Percentiles rank a stretch among this genome's conserved stretches.
phyloP scores from a whole-genome alignment of 1,140 invertebrate species.

The Atta texana region DNA sequence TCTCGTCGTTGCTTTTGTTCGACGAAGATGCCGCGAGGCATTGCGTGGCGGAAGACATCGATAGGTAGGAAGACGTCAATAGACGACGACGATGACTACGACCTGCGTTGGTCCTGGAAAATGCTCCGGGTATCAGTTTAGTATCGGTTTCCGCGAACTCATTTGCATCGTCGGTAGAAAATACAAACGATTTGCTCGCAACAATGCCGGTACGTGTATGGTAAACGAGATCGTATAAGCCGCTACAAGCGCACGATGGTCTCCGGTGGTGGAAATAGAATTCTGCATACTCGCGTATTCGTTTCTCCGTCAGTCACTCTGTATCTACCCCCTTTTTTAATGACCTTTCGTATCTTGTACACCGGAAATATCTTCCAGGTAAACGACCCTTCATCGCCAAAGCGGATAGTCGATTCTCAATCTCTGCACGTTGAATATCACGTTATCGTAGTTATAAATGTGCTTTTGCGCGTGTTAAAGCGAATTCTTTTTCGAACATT shows the following conservation, averaged over 20 bases:
- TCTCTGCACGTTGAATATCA: neutral
- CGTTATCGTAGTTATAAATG: slow-evolving; percentile 3
- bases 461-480: neutral
- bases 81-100: slow-evolving; percentile 11
- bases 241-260: slow-evolving; percentile 18
- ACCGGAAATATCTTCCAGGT: slow-evolving; percentile 39
- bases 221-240: slow-evolving; percentile 55
- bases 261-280: slow-evolving; percentile 43
- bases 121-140: slow-evolving; percentile 6
- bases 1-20: slow-evolving; percentile 52
- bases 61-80: slow-evolving; percentile 33
- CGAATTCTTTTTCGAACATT: neutral
- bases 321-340: slow-evolving; percentile 11
- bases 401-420: slow-evolving; percentile 13
- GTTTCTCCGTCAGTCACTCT: neutral
- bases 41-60: slow-evolving; percentile 60
- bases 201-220: slow-evolving; percentile 52
- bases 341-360: slow-evolving; percentile 31
- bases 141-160: slow-evolving; percentile 57
- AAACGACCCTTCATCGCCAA: slow-evolving; percentile 1
- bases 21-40: slow-evolving; percentile 40
- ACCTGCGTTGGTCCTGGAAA: neutral
- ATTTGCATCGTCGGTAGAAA: slow-evolving; percentile 58
- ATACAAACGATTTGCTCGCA: slow-evolving; percentile 65
- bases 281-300: slow-evolving; percentile 21